These are phyloP conservation scores for Haliclystus octoradiatus DNA, from an alignment of 30 jellyfish, hydroid and myxozoan species.

Conservation along the genomic window DNA sequence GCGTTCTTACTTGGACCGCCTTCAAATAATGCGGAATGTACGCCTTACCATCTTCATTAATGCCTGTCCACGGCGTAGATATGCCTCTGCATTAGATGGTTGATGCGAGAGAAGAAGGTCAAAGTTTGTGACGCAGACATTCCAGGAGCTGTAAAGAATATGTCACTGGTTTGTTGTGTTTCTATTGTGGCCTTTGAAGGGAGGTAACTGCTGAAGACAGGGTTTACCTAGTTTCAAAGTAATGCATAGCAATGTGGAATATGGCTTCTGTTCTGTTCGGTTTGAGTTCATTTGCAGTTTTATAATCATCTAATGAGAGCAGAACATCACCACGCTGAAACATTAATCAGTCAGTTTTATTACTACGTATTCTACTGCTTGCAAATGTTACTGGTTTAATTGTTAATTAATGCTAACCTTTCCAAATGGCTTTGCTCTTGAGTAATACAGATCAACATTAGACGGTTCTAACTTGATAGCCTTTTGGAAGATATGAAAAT, in stretches of 20 bases:
- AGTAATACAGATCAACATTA: slow-evolving; percentile 44
- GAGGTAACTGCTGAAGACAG: not conserved
- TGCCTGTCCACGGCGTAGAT: slow-evolving; percentile 48
- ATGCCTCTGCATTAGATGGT: slow-evolving; percentile 60
- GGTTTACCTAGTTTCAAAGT: slow-evolving; percentile 52
- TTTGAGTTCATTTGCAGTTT: slow-evolving; percentile 32
- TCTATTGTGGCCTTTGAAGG: no score
- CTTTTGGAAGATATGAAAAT: slow-evolving; percentile 13
- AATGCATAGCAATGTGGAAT: slow-evolving; percentile 50
- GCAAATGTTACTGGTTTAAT: not conserved
- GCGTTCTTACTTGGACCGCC: not conserved
- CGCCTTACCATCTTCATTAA: slow-evolving; percentile 40
- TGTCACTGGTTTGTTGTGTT: no score
- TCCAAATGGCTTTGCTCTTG: slow-evolving; percentile 61
- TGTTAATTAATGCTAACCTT: slow-evolving; percentile 21
- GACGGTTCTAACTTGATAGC: slow-evolving; percentile 60
- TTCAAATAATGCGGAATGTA: no score
- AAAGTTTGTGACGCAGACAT: slow-evolving; percentile 48
- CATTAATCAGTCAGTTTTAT: not conserved
- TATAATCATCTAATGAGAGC: slow-evolving; percentile 72
- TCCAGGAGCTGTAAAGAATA: slow-evolving; percentile 53
- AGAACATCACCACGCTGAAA: slow-evolving; percentile 62
- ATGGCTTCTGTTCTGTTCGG: slow-evolving; percentile 55
- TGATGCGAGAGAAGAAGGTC: slow-evolving; percentile 36
- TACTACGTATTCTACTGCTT: no score